Conservation (phyloP, 2,797 vertebrate species). For the Falco berigora region DNA sequence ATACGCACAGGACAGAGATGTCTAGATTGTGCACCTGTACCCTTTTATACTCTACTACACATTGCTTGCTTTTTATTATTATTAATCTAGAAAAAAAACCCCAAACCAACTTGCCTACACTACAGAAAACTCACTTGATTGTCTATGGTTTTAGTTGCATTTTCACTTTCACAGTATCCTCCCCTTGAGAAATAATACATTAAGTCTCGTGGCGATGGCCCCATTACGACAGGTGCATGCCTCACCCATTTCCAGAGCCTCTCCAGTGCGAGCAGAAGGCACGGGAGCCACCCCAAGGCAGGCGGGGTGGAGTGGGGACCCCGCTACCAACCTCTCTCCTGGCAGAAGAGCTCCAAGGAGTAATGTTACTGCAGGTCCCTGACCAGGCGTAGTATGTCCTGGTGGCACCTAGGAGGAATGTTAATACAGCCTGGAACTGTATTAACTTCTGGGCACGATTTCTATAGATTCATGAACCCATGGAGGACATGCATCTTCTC, state of each 20-base stretch:
- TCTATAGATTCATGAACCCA: accelerated
- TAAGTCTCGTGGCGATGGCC: too few relatives aligned
- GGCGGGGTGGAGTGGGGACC: not conserved
- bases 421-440: not conserved
- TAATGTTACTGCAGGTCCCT: accelerated
- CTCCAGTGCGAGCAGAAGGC: accelerated
- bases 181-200: not conserved
- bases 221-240: accelerated
- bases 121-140: not conserved
- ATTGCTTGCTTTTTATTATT: not conserved
- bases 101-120: not conserved
- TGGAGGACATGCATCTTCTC: not conserved
- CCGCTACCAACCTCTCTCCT: not conserved
- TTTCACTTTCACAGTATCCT: not conserved
- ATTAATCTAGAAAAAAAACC: not conserved
- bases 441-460: not conserved
- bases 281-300: not conserved
- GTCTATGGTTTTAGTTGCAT: not conserved
- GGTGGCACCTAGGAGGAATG: not conserved
- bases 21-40: not conserved
- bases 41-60: not conserved
- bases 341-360: not conserved
- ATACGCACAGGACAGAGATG: not conserved
- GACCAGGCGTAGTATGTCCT: not conserved
- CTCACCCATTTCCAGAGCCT: not conserved